These are phyloP conservation scores for Setipinna tenuifilis DNA, from an alignment of 2,797 vertebrate genomes.

Conservation along the genomic window DNA sequence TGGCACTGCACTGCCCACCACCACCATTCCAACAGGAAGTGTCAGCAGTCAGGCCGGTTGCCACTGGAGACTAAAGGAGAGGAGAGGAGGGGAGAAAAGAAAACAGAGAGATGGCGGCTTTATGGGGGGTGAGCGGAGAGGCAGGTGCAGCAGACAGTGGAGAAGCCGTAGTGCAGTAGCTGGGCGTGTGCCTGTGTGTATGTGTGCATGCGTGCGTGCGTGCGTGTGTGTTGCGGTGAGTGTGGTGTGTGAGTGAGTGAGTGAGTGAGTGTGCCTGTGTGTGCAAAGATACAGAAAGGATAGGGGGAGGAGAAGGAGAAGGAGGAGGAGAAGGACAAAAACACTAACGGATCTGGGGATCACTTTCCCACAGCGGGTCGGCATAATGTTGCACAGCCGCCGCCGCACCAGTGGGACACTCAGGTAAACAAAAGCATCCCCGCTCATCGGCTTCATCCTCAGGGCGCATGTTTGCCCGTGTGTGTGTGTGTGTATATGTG, in stretches of 20 bases:
- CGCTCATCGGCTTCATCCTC: background rate
- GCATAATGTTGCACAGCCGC: slow-evolving; percentile 10
- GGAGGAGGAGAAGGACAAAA: slow-evolving; percentile 36
- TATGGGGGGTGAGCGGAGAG: too few species aligned
- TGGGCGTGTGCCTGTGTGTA: background rate
- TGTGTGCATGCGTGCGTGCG: background rate
- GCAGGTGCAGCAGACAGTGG: background rate
- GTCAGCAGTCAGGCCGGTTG: background rate
- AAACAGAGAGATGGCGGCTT: background rate
- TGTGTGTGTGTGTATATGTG: background rate
- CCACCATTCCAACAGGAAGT: background rate
- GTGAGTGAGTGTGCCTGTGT: too few species aligned
- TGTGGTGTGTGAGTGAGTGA: background rate
- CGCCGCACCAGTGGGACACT: background rate
- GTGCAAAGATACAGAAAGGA: too few species aligned
- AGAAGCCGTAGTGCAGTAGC: background rate
- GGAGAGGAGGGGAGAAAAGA: background rate
- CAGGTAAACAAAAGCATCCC: slow-evolving; percentile 20
- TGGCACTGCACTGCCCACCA: background rate
- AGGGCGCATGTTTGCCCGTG: background rate
- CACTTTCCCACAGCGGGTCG: background rate
- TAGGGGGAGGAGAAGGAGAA: background rate
- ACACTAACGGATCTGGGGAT: slow-evolving; percentile 10
- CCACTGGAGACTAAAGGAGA: background rate
- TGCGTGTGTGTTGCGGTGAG: background rate